phyloP scores from a whole-genome alignment of 2,888 invertebrate genomes.

The Apamea monoglypha region DNA sequence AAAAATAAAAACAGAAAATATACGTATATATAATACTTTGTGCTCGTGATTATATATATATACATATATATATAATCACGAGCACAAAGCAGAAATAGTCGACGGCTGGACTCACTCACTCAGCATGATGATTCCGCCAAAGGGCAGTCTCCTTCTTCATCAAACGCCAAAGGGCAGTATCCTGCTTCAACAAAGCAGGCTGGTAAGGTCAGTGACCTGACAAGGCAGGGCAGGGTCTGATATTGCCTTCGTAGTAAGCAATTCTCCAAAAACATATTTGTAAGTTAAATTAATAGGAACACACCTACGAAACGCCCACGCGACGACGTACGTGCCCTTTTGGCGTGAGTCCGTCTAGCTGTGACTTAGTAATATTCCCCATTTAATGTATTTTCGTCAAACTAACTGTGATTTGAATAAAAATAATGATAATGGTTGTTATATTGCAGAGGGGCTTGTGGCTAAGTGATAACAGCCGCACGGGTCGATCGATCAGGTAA shows the following conservation, averaged over 20 bases:
- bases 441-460: not conserved
- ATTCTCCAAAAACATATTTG: slow-evolving; percentile 15
- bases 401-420: not conserved
- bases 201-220: not conserved
- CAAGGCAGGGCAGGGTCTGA: not conserved
- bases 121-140: too few relatives aligned
- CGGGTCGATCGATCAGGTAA: too few relatives aligned
- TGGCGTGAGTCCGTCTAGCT: not conserved
- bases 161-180: not conserved
- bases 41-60: too few relatives aligned
- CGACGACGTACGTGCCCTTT: slow-evolving; percentile 7
- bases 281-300: slow-evolving; percentile 8
- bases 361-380: not conserved
- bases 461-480: too few relatives aligned
- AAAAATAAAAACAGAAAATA: too few relatives aligned
- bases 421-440: not conserved
- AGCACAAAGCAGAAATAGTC: too few relatives aligned
- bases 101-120: too few relatives aligned
- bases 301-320: slow-evolving; percentile 13
- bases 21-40: too few relatives aligned
- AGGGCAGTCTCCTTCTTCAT: too few relatives aligned
- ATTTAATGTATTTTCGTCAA: not conserved
- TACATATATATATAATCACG: too few relatives aligned
- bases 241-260: not conserved
- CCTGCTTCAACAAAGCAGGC: not conserved